These are phyloP conservation scores for Melopsittacus undulatus DNA, from an alignment of 2,797 vertebrate genomes.

Conservation along the genomic window DNA sequence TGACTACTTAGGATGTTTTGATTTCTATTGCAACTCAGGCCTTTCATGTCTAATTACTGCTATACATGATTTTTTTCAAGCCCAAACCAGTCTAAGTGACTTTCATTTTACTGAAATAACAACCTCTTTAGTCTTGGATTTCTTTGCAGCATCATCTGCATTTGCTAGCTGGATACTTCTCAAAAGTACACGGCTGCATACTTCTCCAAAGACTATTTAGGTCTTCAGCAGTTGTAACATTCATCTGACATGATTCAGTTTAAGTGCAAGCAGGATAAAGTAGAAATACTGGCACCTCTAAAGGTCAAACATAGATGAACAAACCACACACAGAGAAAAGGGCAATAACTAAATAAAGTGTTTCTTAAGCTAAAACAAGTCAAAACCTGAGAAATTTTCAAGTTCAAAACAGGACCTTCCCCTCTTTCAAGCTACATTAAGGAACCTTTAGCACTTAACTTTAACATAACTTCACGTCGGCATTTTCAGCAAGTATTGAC, in stretches of 20 bases:
- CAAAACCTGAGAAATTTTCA: slow-evolving; percentile 19
- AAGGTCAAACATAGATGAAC: not conserved
- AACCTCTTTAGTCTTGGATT: slow-evolving; percentile 19
- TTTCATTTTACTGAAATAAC: slow-evolving; percentile 42
- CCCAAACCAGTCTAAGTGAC: slow-evolving; percentile 1
- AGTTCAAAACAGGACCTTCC: slow-evolving; percentile 29
- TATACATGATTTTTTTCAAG: not conserved
- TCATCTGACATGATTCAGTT: not conserved
- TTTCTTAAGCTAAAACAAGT: slow-evolving; percentile 44
- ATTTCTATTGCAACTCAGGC: slow-evolving; percentile 5
- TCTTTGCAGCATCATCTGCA: not conserved
- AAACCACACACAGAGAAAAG: not conserved
- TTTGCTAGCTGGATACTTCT: not conserved
- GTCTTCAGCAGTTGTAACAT: not conserved
- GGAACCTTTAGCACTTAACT: slow-evolving; percentile 31
- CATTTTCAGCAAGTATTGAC: slow-evolving; percentile 45
- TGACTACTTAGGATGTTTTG: slow-evolving; percentile 39
- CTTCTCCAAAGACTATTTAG: not conserved
- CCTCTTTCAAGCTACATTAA: not conserved
- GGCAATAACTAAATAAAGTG: not conserved
- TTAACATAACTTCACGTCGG: not conserved
- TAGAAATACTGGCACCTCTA: not conserved
- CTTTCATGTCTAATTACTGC: slow-evolving; percentile 40
- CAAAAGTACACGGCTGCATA: not conserved
- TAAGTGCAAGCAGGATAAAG: not conserved